phyloP scores from a whole-genome alignment of 1,140 invertebrate species.

The Pissodes strobi region DNA sequence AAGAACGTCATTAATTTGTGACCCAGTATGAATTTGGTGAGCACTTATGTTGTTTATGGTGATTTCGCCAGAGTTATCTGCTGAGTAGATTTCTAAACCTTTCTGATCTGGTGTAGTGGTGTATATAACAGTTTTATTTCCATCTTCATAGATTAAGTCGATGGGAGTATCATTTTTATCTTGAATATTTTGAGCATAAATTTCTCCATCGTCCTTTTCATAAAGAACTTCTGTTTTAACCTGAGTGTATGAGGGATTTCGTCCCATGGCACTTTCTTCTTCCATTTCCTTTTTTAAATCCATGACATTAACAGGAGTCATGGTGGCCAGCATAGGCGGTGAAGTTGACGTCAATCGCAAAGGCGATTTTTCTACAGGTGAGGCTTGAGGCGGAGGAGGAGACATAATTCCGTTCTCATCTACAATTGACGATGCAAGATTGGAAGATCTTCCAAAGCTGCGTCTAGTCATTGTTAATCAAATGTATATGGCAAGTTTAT shows the following conservation, averaged over 20 bases:
- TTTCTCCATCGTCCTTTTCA: slow-evolving; percentile 61
- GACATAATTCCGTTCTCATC: slow-evolving; percentile 52
- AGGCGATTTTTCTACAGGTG: slow-evolving; percentile 50
- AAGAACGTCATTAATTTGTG: slow-evolving; percentile 58
- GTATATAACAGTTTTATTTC: slow-evolving; percentile 79
- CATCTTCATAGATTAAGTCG: slow-evolving; percentile 80
- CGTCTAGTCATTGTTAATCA: slow-evolving; percentile 50
- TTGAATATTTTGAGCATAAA: slow-evolving; percentile 64
- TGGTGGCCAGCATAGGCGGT: slow-evolving; percentile 74
- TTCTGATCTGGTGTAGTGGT: slow-evolving; percentile 66
- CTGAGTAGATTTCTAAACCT: slow-evolving; percentile 57
- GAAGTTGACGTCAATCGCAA: slow-evolving; percentile 59
- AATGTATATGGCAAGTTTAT: slow-evolving; percentile 41
- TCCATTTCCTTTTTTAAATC: slow-evolving; percentile 64
- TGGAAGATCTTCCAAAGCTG: slow-evolving; percentile 45
- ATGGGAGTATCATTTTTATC: slow-evolving; percentile 71
- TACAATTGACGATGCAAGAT: slow-evolving; percentile 45
- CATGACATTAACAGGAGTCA: slow-evolving; percentile 72
- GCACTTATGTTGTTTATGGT: slow-evolving; percentile 57
- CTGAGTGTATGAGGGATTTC: slow-evolving; percentile 62
- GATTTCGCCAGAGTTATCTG: slow-evolving; percentile 58
- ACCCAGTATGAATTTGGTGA: slow-evolving; percentile 58
- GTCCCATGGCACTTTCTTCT: slow-evolving; percentile 60
- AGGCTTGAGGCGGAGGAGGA: slow-evolving; percentile 52
- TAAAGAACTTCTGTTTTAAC: slow-evolving; percentile 60